Conservation (phyloP, 1,140 invertebrate genomes). For the Euura lappo region DNA sequence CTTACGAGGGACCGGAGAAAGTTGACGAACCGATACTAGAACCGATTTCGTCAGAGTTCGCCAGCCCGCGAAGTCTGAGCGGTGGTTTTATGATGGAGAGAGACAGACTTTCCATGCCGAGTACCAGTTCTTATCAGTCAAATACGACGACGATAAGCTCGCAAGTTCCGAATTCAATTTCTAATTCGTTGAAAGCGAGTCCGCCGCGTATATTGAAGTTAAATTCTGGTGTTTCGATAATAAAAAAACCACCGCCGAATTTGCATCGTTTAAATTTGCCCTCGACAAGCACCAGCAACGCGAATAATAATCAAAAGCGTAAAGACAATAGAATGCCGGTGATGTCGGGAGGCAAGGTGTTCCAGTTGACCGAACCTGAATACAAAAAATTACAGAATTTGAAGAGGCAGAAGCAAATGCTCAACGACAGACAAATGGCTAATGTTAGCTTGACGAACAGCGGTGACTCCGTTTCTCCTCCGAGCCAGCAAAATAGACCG, state of each 20-base stretch:
- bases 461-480: background rate
- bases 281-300: conserved; percentile 26
- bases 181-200: conserved; percentile 23
- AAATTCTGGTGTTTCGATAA: conserved; percentile 53
- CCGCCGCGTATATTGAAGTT: conserved; percentile 39
- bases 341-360: conserved; percentile 47
- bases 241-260: conserved; percentile 56
- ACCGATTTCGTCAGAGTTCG: conserved; percentile 42
- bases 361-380: conserved; percentile 51
- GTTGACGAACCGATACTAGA: conserved; percentile 54
- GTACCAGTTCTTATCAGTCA: conserved; percentile 21
- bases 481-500: background rate
- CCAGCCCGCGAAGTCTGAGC: conserved; percentile 45
- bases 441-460: background rate
- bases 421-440: conserved; percentile 33
- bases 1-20: conserved; percentile 69
- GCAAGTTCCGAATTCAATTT: conserved; percentile 15
- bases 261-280: conserved; percentile 47
- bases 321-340: conserved; percentile 34
- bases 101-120: conserved; percentile 32
- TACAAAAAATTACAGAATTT: conserved; percentile 47
- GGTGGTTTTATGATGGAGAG: conserved; percentile 48
- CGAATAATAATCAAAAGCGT: conserved; percentile 33
- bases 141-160: background rate
- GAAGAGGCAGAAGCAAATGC: conserved; percentile 52